These are phyloP conservation scores for Papio anubis DNA, from an alignment of 2,113 vertebrate genomes.

Conservation along the genomic window DNA sequence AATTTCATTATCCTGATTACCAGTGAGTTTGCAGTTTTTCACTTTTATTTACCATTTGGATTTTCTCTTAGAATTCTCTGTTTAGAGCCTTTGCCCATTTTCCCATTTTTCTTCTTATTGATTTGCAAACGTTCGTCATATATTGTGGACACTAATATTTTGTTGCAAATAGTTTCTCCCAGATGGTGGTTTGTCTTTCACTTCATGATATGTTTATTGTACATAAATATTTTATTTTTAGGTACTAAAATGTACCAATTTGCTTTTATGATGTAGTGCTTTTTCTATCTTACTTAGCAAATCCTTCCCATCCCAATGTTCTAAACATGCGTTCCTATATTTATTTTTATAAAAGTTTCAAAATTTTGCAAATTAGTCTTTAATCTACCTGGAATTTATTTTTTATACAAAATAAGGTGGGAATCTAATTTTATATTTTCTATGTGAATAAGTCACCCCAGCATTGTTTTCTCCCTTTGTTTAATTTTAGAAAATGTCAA, in stretches of 20 bases:
- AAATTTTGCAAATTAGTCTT: not conserved
- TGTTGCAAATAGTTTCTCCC: not conserved
- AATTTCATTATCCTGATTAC: not conserved
- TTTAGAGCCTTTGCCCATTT: not conserved
- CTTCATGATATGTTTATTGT: not conserved
- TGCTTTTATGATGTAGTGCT: not conserved
- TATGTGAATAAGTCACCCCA: not conserved
- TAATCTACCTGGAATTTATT: not conserved
- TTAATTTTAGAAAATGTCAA: slow-evolving; percentile 50
- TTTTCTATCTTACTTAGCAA: not conserved
- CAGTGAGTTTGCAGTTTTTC: not conserved
- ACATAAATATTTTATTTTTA: not conserved
- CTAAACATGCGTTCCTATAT: not conserved
- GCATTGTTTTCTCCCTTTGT: not conserved
- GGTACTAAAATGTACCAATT: not conserved
- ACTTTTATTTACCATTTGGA: not conserved
- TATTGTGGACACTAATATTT: not conserved
- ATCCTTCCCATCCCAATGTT: not conserved
- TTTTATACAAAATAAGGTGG: not conserved
- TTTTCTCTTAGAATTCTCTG: not conserved
- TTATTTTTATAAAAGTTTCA: not conserved
- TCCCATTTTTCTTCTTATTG: not conserved
- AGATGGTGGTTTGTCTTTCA: not conserved
- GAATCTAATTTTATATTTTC: slow-evolving; percentile 20
- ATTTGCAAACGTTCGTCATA: not conserved